These are phyloP conservation scores for Aquatica leii DNA, from an alignment of 2,888 invertebrate genomes.

Conservation along the genomic window DNA sequence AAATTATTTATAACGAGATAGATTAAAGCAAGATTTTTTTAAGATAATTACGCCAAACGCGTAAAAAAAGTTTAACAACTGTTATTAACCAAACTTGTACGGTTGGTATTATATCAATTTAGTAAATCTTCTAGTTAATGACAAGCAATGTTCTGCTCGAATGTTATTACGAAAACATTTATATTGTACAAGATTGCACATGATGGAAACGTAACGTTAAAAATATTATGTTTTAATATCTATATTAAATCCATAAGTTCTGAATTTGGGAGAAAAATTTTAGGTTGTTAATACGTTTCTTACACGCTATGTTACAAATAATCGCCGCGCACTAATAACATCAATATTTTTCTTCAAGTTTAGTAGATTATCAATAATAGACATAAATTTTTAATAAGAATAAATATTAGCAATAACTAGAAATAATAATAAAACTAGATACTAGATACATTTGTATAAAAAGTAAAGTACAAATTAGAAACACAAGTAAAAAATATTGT, in stretches of 20 bases:
- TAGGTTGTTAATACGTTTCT: background rate
- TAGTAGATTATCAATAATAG: too few species aligned
- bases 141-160: conserved; percentile 44
- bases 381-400: too few species aligned
- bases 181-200: conserved; percentile 40
- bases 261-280: conserved; percentile 8
- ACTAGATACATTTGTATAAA: too few species aligned
- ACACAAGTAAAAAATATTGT: too few species aligned
- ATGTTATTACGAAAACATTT: conserved; percentile 51
- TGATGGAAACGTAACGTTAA: background rate
- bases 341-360: too few species aligned
- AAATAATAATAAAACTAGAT: too few species aligned
- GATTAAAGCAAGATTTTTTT: conserved; percentile 14
- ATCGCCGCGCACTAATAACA: too few species aligned
- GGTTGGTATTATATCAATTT: conserved; percentile 57
- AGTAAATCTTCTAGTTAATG: conserved; percentile 55
- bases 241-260: conserved; percentile 12
- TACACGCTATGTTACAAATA: conserved; percentile 8
- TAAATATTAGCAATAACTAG: too few species aligned
- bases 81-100: conserved; percentile 53
- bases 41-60: conserved; percentile 45
- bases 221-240: conserved; percentile 20
- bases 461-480: too few species aligned
- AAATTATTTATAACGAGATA: background rate
- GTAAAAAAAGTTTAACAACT: conserved; percentile 53